Conservation (phyloP, 2,888 invertebrate species). For the Tubulanus polymorphus region DNA sequence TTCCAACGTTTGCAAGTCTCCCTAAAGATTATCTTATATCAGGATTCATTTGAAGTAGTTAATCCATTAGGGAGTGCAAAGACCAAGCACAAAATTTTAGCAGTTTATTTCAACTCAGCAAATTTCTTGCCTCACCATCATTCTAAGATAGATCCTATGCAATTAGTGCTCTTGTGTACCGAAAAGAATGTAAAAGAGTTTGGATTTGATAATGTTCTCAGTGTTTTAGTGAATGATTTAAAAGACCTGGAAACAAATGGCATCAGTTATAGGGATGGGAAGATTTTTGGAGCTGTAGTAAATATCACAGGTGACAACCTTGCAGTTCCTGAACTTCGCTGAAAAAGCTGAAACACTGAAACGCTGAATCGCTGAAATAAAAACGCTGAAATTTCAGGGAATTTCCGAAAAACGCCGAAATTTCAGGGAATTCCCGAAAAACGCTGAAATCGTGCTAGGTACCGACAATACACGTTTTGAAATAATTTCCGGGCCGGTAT, state of each 20-base stretch:
- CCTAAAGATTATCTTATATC: conserved; percentile 14
- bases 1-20: neutral
- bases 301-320: too few relatives aligned
- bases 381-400: too few relatives aligned
- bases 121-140: conserved; percentile 9
- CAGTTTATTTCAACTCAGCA: conserved; percentile 14
- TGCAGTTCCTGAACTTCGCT: too few relatives aligned
- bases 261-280: too few relatives aligned
- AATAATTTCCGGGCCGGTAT: too few relatives aligned
- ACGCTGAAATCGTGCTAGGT: too few relatives aligned
- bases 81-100: conserved; percentile 17
- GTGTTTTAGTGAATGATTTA: conserved; percentile 7
- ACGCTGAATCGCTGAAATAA: too few relatives aligned
- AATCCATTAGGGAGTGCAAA: conserved; percentile 20
- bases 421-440: too few relatives aligned
- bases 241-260: conserved; percentile 10
- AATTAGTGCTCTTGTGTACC: conserved; percentile 15
- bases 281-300: too few relatives aligned
- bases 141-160: conserved; percentile 17
- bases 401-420: too few relatives aligned
- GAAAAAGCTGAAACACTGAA: too few relatives aligned
- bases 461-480: too few relatives aligned
- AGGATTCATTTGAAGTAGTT: conserved; percentile 21
- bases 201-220: conserved; percentile 3
- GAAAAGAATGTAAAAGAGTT: conserved; percentile 14